phyloP scores from a whole-genome alignment of 2,113 vertebrate genomes.

The Columba janthina region DNA sequence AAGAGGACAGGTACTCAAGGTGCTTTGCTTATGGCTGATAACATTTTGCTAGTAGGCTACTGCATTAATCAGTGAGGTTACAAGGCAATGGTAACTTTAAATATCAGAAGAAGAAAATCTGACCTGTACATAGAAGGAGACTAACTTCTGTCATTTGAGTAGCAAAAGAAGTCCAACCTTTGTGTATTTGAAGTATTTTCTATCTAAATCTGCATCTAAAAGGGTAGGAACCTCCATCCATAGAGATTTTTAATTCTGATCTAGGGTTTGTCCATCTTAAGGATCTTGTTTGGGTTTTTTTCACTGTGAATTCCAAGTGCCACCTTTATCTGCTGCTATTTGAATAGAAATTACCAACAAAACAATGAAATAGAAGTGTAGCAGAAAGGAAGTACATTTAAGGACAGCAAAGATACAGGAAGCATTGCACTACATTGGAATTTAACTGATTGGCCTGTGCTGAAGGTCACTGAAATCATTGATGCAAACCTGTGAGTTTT shows the following conservation, averaged over 20 bases:
- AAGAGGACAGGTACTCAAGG: constrained; percentile 37
- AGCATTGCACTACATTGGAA: neutral
- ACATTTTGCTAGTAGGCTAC: constrained; percentile 42
- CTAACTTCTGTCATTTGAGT: neutral
- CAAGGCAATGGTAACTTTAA: neutral
- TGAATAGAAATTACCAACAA: neutral
- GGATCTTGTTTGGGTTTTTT: neutral
- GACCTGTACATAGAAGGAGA: neutral
- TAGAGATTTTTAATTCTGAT: neutral
- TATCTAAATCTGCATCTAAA: neutral
- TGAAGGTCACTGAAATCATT: neutral
- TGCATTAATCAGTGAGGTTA: constrained; percentile 45
- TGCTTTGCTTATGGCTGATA: constrained; percentile 61
- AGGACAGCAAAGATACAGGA: neutral
- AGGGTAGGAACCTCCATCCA: neutral
- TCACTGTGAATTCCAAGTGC: neutral
- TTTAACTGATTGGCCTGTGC: neutral
- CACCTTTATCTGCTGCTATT: neutral
- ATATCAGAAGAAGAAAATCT: neutral
- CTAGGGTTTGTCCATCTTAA: neutral
- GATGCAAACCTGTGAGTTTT: neutral
- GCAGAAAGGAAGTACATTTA: neutral
- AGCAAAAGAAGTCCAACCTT: neutral
- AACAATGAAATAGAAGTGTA: neutral
- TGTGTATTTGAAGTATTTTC: neutral